A percentile compares a stretch with the other conserved stretches of the same genome.
Evolutionary conservation across 1,140 invertebrate species (phyloP).

Genomic region (Trichoplusia ni): DNA sequence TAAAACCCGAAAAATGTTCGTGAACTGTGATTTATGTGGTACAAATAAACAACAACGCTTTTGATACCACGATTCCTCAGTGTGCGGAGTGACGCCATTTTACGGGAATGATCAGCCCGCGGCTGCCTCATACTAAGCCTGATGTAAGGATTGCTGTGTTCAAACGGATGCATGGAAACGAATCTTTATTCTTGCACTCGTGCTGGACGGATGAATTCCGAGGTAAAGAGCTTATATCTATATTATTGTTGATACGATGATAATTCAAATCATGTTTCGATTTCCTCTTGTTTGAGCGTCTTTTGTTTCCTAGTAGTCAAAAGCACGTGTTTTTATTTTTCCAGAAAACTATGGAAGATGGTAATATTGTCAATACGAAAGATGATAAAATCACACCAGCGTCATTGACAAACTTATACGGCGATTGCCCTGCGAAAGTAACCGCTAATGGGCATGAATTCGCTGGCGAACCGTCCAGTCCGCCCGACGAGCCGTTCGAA

Average conservation of each 20-base stretch:
- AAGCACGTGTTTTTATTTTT: constrained; percentile 73
- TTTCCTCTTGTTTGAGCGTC: constrained; percentile 74
- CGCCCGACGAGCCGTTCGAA: constrained; percentile 51
- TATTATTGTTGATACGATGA: constrained; percentile 59
- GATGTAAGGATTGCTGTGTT: constrained; percentile 73
- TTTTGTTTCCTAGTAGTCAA: constrained; percentile 75
- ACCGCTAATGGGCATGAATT: constrained; percentile 71
- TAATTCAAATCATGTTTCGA: constrained; percentile 72
- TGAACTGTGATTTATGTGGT: constrained; percentile 56
- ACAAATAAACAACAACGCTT: constrained; percentile 59
- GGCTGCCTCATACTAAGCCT: constrained; percentile 77
- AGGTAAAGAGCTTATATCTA: constrained; percentile 58
- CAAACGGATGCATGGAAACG: constrained; percentile 78
- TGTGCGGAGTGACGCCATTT: constrained; percentile 81
- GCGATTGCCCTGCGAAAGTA: constrained; percentile 60
- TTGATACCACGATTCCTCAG: constrained; percentile 76
- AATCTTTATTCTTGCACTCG: constrained; percentile 75
- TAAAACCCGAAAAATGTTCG: constrained; percentile 63
- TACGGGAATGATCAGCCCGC: constrained; percentile 82
- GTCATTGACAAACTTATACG: constrained; percentile 61
- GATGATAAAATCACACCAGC: constrained; percentile 66
- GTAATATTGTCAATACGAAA: constrained; percentile 70
- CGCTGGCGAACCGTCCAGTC: constrained; percentile 59
- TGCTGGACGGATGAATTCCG: constrained; percentile 79
- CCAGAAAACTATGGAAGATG: constrained; percentile 81